Base-by-base conservation (phyloP, 53 echinoderm and acorn worm genomes). In the Holothuria leucospilota region DNA sequence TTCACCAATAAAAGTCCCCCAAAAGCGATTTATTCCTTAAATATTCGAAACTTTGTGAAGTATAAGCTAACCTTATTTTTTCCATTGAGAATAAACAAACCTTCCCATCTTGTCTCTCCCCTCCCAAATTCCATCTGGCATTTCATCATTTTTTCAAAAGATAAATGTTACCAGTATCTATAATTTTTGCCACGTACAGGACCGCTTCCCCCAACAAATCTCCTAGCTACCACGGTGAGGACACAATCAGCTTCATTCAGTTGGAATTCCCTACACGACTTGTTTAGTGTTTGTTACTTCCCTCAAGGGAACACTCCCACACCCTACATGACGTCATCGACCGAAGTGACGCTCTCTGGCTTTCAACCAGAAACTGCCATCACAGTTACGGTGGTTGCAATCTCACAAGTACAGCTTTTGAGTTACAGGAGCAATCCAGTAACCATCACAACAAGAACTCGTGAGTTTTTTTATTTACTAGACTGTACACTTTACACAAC, bases 321-420 rank as follows among this genome's bases (percentile, higher is more conserved):
- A 63, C 86, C 30, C 71, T 86, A n/a, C 67, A 89, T 20, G 21
- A 20, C 34, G 38, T 18, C 20, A 20, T 14, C 9, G 20, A 71
- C 59, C 42, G 39, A 30, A 6, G 20, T 95, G 2, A 66, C n/a
- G 49, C 87, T 95, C 23, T 77, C 74, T n/a, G 93, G 89, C 4
- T 87, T 95, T 51, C 82, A 71, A 39, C 85, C 95, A 6, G 63
- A 60, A 39, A 91, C 85, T 0, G 53, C 53, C 14, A 87, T 89
- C 69, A 20, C 21, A 6, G 91, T 95, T 39, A 89, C 25, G 12
- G 86, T 95, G 13, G 71, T 77, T 21, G 86, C 89, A 1, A 83
- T 92, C 62, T 42, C 81, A 25, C 14, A 28, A 29, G 6, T 80
- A 30, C 26, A 26, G 15, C 13, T 20, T 15, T 20, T 80, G 15